Conservation (phyloP, 2,797 vertebrate genomes). For the Enteromius fasciolatus region DNA sequence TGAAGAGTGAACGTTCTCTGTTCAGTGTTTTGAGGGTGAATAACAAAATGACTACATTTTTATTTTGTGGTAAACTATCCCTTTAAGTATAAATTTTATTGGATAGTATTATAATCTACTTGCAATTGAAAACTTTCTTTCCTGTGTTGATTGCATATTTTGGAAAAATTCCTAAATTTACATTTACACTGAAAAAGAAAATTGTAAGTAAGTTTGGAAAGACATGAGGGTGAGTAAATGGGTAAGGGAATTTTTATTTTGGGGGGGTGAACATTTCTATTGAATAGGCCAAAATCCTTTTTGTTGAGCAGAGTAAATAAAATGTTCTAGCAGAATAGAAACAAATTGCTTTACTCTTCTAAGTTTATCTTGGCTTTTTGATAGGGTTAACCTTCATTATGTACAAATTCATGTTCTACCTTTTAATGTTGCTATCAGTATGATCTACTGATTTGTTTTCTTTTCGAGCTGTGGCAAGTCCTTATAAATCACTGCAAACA, state of each 20-base stretch:
- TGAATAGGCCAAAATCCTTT: neutral
- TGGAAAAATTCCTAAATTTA: neutral
- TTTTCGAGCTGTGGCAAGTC: neutral
- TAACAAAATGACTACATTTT: neutral
- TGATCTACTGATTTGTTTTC: conserved; percentile 15
- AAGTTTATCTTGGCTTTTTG: conserved; percentile 10
- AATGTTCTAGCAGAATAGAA: neutral
- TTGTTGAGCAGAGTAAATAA: neutral
- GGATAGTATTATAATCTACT: neutral
- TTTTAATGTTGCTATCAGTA: neutral
- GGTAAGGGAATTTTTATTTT: neutral
- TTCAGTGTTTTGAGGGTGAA: neutral
- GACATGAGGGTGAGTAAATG: neutral
- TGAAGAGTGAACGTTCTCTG: neutral
- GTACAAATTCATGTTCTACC: neutral
- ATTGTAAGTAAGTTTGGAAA: neutral
- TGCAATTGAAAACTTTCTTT: neutral
- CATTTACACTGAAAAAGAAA: neutral
- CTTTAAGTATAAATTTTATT: neutral
- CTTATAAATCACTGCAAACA: conserved; percentile 30
- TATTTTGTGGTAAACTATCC: neutral
- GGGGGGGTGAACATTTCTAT: neutral
- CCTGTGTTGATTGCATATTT: neutral
- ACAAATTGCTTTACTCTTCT: neutral
- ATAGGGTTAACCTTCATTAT: neutral